A percentile compares a stretch with the other conserved stretches of the same genome.
Conservation (phyloP, 2,113 vertebrate species). For the Calyptomena viridis region DNA sequence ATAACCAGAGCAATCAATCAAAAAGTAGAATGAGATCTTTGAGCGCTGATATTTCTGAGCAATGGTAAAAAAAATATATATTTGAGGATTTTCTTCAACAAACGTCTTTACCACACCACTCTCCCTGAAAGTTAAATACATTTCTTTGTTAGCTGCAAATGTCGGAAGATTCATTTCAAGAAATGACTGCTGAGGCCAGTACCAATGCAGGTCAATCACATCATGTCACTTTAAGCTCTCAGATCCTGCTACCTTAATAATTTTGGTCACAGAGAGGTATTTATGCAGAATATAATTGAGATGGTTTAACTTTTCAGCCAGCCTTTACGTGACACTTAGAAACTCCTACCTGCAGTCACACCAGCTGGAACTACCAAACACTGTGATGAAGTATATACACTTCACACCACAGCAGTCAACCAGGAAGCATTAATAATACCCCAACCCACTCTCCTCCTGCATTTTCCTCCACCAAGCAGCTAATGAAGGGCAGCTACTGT, state of each 20-base stretch:
- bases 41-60: not conserved
- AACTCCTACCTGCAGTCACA: not conserved
- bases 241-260: not conserved
- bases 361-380: not conserved
- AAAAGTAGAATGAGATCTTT: conserved; percentile 16
- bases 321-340: not conserved
- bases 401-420: not conserved
- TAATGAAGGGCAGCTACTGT: not conserved
- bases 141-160: not conserved
- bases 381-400: not conserved
- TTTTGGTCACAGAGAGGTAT: not conserved
- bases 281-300: not conserved
- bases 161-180: not conserved
- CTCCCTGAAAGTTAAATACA: not conserved
- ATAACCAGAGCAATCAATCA: conserved; percentile 51
- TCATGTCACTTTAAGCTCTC: not conserved
- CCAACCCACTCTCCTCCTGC: not conserved
- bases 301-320: not conserved
- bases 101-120: not conserved
- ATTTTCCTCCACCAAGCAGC: not conserved
- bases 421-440: not conserved
- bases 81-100: not conserved
- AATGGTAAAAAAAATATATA: not conserved
- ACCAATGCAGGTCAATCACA: not conserved
- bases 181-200: not conserved